Conservation (phyloP, 1,140 invertebrate genomes). For the Diachasma alloeum region DNA sequence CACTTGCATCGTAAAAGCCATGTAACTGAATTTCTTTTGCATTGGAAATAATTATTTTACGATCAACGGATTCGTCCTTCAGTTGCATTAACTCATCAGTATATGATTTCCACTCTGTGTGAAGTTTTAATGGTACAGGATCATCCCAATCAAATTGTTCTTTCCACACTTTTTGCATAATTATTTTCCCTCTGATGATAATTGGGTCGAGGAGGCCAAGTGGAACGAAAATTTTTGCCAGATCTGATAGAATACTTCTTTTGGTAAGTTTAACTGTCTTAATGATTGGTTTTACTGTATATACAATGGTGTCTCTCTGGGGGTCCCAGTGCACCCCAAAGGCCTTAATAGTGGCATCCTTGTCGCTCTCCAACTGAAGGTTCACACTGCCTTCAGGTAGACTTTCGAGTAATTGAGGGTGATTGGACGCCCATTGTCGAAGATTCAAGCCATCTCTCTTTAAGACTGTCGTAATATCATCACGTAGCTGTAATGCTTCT, state of each 20-base stretch:
- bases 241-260: constrained; percentile 40
- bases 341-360: constrained; percentile 27
- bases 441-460: not conserved
- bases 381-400: too few species aligned
- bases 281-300: too few species aligned
- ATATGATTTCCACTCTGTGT: too few species aligned
- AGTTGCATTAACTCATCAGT: too few species aligned
- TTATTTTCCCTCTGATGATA: constrained; percentile 44
- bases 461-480: not conserved
- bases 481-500: not conserved
- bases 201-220: constrained; percentile 49
- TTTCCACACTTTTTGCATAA: constrained; percentile 50
- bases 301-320: constrained; percentile 27
- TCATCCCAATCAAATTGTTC: constrained; percentile 10
- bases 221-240: constrained; percentile 50
- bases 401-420: not conserved
- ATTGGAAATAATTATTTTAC: too few species aligned
- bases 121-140: not conserved
- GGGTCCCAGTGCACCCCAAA: constrained; percentile 48
- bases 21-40: not conserved
- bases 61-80: too few species aligned
- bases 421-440: not conserved
- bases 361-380: not conserved
- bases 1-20: constrained; percentile 10
- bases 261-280: constrained; percentile 32